Evolutionary conservation across 1,140 invertebrate genomes (phyloP).

Genomic region (Gyrodactylus salaris): DNA sequence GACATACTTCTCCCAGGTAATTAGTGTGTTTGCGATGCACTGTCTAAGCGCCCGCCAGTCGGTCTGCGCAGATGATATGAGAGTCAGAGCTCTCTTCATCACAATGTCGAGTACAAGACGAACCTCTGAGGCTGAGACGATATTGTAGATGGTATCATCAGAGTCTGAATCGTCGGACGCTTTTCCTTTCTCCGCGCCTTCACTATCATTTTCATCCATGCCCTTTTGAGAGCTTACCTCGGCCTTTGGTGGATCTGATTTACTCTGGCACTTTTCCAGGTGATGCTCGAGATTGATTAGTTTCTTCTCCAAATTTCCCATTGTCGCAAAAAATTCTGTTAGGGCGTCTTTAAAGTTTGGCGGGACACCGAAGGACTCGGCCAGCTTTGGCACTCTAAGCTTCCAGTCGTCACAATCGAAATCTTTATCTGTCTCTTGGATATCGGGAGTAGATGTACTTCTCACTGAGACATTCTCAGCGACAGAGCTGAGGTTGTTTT

Average conservation of each 20-base stretch:
- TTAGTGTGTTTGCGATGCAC: background rate
- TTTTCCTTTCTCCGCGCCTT: too few relatives aligned
- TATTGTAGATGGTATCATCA: background rate
- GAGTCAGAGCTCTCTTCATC: background rate
- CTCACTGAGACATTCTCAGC: too few relatives aligned
- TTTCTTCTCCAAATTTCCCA: background rate
- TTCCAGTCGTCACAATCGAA: background rate
- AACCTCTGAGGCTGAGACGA: too few relatives aligned
- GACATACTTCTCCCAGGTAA: background rate
- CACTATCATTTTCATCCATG: too few relatives aligned
- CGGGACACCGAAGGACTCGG: background rate
- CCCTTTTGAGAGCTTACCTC: too few relatives aligned
- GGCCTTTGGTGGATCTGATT: too few relatives aligned
- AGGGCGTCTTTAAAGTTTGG: background rate
- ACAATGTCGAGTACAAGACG: background rate
- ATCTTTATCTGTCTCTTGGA: background rate
- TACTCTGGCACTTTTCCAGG: too few relatives aligned
- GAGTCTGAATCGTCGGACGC: background rate
- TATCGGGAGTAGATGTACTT: too few relatives aligned
- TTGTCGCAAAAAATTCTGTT: background rate
- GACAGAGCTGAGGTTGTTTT: too few relatives aligned
- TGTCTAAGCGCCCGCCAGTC: background rate
- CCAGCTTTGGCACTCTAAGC: background rate
- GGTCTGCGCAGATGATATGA: background rate
- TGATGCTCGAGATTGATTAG: background rate